These are phyloP conservation scores for Stictonetta naevosa DNA, from an alignment of 2,113 vertebrate genomes.

Conservation along the genomic window DNA sequence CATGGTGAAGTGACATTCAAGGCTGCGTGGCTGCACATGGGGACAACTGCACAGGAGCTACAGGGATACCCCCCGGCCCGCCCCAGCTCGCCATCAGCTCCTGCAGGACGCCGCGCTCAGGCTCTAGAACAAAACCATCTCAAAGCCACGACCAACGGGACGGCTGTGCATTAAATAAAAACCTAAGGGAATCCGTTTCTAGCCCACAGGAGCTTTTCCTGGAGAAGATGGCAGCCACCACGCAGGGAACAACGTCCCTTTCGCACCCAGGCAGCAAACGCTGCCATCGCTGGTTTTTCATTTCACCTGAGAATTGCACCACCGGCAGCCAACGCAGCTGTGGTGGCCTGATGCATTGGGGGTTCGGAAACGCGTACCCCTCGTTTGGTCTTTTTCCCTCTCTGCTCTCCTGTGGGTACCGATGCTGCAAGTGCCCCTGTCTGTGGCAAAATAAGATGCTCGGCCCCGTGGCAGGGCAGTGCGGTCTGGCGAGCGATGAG, in stretches of 20 bases:
- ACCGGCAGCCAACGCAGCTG: rapidly evolving
- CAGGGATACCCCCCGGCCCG: rapidly evolving
- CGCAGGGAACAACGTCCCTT: rapidly evolving
- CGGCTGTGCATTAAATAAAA: not conserved
- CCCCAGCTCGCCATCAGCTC: not conserved
- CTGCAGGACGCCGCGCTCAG: rapidly evolving
- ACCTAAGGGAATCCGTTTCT: not conserved
- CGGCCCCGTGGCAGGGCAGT: not conserved
- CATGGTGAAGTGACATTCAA: rapidly evolving
- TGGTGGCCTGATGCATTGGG: rapidly evolving
- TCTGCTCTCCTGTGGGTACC: rapidly evolving
- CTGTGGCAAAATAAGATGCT: not conserved
- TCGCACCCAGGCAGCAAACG: not conserved
- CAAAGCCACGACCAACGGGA: not conserved
- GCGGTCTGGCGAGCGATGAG: not conserved
- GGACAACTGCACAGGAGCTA: not conserved
- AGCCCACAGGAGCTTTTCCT: not conserved
- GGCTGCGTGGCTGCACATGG: not conserved
- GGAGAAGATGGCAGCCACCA: not conserved
- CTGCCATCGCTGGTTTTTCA: not conserved
- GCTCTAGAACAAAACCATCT: not conserved
- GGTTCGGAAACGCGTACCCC: not conserved
- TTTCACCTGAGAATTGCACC: not conserved
- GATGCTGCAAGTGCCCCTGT: not conserved
- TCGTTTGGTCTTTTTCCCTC: not conserved